A percentile compares a stretch with the other conserved stretches of the same genome.
phyloP scores from a whole-genome alignment of 1,140 invertebrate species.

The Rhyzopertha dominica region DNA sequence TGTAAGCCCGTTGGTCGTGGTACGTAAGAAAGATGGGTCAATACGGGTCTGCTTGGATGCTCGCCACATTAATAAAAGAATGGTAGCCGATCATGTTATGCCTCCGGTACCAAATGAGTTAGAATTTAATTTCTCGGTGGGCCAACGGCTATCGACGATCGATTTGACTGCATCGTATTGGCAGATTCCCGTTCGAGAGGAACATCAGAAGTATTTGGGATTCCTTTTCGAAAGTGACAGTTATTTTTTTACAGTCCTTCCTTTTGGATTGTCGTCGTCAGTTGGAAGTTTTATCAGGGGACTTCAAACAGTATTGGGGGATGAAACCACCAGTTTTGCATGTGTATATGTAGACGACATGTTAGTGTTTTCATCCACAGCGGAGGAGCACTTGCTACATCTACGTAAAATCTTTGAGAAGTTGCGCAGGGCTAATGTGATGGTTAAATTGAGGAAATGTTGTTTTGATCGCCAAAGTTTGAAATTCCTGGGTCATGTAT shows the following conservation, averaged over 20 bases:
- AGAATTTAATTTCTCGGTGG: conserved; percentile 5
- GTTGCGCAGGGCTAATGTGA: too few species aligned
- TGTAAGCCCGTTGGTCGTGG: conserved; percentile 5
- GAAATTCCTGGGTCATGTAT: neutral
- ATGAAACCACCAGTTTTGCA: neutral
- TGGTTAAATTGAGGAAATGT: too few species aligned
- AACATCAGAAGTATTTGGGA: conserved; percentile 8
- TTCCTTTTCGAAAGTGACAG: conserved; percentile 1
- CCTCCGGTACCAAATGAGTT: conserved; percentile 4
- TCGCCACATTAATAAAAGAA: conserved; percentile 3
- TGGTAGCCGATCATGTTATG: conserved; percentile 9
- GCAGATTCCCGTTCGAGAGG: conserved; percentile 4
- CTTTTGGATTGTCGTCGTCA: conserved; percentile 2
- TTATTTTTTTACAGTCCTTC: conserved; percentile 10
- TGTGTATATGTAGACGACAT: conserved; percentile 10
- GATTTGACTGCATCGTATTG: conserved; percentile 14
- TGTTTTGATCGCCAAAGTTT: conserved; percentile 8
- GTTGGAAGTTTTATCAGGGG: conserved; percentile 6
- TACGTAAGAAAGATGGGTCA: conserved; percentile 10
- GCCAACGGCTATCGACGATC: conserved; percentile 3
- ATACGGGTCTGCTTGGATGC: conserved; percentile 7
- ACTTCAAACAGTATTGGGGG: conserved; percentile 1
- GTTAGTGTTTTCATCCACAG: neutral
- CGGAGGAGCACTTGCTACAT: conserved; percentile 2
- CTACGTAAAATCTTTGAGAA: conserved; percentile 10